phyloP scores from a whole-genome alignment of 1,140 invertebrate species.

The Panulirus ornatus region DNA sequence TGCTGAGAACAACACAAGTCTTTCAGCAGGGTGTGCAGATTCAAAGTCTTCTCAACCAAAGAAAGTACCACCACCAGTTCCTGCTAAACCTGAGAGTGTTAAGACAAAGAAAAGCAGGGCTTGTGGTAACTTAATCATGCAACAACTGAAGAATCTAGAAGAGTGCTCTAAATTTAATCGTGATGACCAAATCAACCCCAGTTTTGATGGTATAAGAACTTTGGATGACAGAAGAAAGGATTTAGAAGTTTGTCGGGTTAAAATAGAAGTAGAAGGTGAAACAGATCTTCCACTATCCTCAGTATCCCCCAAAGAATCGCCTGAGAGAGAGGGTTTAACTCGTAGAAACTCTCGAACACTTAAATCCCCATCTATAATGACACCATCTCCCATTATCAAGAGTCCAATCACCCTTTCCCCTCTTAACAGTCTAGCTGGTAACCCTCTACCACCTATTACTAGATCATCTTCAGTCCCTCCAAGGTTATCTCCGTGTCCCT shows the following conservation, averaged over 20 bases:
- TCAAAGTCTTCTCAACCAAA: constrained; percentile 24
- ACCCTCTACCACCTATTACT: neutral
- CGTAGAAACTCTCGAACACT: constrained; percentile 18
- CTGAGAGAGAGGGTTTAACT: neutral
- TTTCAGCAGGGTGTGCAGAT: neutral
- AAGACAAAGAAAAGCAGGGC: constrained; percentile 45
- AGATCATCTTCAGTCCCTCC: constrained; percentile 63
- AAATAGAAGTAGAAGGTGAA: constrained; percentile 1
- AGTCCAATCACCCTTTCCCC: constrained; percentile 49
- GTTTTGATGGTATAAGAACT: constrained; percentile 57
- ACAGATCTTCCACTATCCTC: neutral
- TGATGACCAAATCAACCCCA: constrained; percentile 24
- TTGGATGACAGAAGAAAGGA: constrained; percentile 66
- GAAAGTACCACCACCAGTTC: constrained; percentile 72
- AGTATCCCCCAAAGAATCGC: neutral
- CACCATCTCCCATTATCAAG: constrained; percentile 42
- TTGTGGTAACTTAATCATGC: constrained; percentile 63
- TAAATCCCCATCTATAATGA: constrained; percentile 33
- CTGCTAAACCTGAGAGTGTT: constrained; percentile 69
- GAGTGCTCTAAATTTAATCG: constrained; percentile 54
- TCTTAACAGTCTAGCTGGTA: constrained; percentile 10
- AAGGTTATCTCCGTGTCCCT: constrained; percentile 20
- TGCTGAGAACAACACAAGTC: neutral
- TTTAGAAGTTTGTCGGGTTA: constrained; percentile 40
- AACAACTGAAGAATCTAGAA: constrained; percentile 72